Conservation (phyloP, 2,888 invertebrate genomes). For the Cryptocheilus praepositus region DNA sequence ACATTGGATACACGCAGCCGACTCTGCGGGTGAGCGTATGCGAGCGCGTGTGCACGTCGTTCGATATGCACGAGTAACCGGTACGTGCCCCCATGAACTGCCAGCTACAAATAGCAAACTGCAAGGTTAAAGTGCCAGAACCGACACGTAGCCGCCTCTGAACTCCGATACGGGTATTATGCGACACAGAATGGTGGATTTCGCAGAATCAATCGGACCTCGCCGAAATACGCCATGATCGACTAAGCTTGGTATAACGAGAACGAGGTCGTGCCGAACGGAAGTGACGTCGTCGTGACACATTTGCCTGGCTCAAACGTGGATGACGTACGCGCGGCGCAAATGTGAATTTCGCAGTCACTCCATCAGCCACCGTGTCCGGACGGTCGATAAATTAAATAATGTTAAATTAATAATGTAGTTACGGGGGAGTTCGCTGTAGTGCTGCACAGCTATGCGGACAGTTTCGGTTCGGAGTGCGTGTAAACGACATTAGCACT, state of each 20-base stretch:
- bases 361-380: too few relatives aligned
- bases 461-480: too few relatives aligned
- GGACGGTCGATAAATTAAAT: too few relatives aligned
- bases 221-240: conserved; percentile 6
- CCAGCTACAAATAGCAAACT: conserved; percentile 29
- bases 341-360: too few relatives aligned
- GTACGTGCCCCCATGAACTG: conserved; percentile 9
- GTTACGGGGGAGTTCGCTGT: too few relatives aligned
- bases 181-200: conserved; percentile 28
- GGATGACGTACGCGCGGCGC: too few relatives aligned
- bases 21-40: neutral
- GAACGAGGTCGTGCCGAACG: too few relatives aligned
- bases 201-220: conserved; percentile 31
- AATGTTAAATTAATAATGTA: too few relatives aligned
- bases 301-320: neutral
- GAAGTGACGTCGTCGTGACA: neutral
- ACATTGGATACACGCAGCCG: neutral
- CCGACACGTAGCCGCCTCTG: conserved; percentile 14
- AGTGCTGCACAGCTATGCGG: too few relatives aligned
- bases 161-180: conserved; percentile 36
- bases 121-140: conserved; percentile 34
- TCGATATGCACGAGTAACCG: conserved; percentile 6
- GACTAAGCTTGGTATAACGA: neutral
- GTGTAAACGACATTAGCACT: too few relatives aligned
- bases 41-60: neutral